Percentiles rank a stretch among this genome's conserved stretches.
These are phyloP conservation scores for Alosa sapidissima DNA, from an alignment of 2,797 vertebrate species.

Conservation along the genomic window DNA sequence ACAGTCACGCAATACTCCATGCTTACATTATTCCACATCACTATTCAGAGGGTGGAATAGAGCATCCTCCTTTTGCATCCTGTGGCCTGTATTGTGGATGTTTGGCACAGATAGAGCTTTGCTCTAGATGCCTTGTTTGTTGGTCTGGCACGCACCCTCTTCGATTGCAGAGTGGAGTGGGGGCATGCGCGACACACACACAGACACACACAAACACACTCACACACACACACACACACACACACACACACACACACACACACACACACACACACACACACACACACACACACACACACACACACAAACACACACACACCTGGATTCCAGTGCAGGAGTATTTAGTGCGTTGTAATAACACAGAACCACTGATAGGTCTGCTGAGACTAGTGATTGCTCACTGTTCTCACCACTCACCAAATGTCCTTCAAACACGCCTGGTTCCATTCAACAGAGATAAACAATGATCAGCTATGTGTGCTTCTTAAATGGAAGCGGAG, in stretches of 20 bases:
- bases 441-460: background rate
- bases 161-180: background rate
- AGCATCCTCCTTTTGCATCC: background rate
- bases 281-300: background rate
- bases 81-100: background rate
- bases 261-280: background rate
- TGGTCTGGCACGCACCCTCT: background rate
- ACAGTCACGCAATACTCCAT: background rate
- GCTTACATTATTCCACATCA: background rate
- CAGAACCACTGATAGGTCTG: background rate
- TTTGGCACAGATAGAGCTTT: conserved; percentile 2
- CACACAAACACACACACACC: background rate
- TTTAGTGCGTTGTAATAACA: background rate
- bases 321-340: no score
- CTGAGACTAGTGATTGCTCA: no score
- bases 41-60: background rate
- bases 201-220: background rate
- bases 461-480: no score
- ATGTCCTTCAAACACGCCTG: no score
- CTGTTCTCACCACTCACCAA: no score
- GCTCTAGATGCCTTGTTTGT: background rate
- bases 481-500: no score
- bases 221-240: background rate
- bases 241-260: background rate
- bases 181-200: background rate